A percentile compares a stretch with the other conserved stretches of the same genome.
These are phyloP conservation scores for Eurytoma adleriae DNA, from an alignment of 2,888 invertebrate genomes.

Conservation along the genomic window DNA sequence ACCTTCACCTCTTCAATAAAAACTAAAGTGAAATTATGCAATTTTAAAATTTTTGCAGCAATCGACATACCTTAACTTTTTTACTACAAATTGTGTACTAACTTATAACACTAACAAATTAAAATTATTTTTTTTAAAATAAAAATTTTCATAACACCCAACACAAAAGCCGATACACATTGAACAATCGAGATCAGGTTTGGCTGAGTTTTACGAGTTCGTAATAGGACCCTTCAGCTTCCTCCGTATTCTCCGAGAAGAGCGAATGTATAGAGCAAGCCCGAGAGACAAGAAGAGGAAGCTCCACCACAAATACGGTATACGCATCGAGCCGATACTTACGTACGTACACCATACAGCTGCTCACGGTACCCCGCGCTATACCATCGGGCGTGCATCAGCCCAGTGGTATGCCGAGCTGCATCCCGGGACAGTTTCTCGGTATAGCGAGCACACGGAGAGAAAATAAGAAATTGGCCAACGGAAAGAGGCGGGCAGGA, in stretches of 20 bases:
- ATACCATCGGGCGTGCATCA: constrained; percentile 26
- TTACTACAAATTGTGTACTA: too few relatives aligned
- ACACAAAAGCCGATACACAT: too few relatives aligned
- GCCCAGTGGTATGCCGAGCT: not conserved
- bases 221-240: constrained; percentile 61
- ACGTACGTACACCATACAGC: constrained; percentile 8
- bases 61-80: too few relatives aligned
- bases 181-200: too few relatives aligned
- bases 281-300: not conserved
- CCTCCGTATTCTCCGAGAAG: constrained; percentile 21
- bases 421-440: constrained; percentile 46
- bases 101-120: too few relatives aligned
- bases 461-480: constrained; percentile 56
- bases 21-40: too few relatives aligned
- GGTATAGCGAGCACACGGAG: constrained; percentile 35
- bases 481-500: constrained; percentile 8
- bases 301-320: not conserved
- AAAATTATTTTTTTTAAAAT: too few relatives aligned
- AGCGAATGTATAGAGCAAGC: constrained; percentile 13
- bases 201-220: constrained; percentile 66
- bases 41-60: too few relatives aligned
- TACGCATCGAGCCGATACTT: constrained; percentile 17
- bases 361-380: constrained; percentile 18
- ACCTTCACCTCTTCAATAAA: too few relatives aligned
- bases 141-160: too few relatives aligned